Percentiles rank a stretch among this genome's conserved stretches.
Conservation (phyloP, 1,140 invertebrate genomes). For the Papilio polytes region DNA sequence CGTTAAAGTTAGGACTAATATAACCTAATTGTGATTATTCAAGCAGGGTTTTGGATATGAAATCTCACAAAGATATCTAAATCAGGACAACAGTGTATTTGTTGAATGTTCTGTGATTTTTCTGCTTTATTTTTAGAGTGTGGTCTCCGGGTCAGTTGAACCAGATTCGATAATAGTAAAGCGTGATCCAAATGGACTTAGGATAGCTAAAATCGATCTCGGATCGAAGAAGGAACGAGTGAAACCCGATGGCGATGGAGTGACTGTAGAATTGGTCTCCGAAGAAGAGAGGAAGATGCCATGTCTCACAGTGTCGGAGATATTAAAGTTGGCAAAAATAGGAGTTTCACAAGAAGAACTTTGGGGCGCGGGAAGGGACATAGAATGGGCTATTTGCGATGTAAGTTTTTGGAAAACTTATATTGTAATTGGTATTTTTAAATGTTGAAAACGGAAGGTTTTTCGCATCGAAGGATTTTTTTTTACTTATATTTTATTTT, state of each 20-base stretch:
- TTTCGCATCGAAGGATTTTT: too few species aligned
- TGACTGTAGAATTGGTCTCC: slow-evolving; percentile 69
- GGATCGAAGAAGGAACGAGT: slow-evolving; percentile 86
- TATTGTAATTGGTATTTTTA: too few species aligned
- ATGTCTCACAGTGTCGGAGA: slow-evolving; percentile 83
- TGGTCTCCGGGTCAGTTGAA: slow-evolving; percentile 90
- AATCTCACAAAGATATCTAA: not conserved
- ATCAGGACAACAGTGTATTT: slow-evolving; percentile 6
- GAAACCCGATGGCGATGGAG: slow-evolving; percentile 66
- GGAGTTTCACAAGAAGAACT: slow-evolving; percentile 86
- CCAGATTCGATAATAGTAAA: slow-evolving; percentile 89
- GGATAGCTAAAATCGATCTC: slow-evolving; percentile 77
- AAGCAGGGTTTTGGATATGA: too few species aligned
- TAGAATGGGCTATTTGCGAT: slow-evolving; percentile 89
- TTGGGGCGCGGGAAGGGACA: slow-evolving; percentile 88
- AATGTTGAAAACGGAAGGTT: too few species aligned
- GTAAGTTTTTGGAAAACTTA: slow-evolving; percentile 59
- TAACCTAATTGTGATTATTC: too few species aligned
- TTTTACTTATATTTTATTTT: not conserved
- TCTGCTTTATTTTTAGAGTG: slow-evolving; percentile 82
- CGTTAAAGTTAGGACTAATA: too few species aligned
- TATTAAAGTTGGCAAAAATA: slow-evolving; percentile 83
- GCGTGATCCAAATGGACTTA: slow-evolving; percentile 81
- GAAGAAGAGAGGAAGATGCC: slow-evolving; percentile 67
- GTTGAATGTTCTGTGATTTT: not conserved